phyloP scores from a whole-genome alignment of 2,113 vertebrate genomes.

The Stercorarius parasiticus region DNA sequence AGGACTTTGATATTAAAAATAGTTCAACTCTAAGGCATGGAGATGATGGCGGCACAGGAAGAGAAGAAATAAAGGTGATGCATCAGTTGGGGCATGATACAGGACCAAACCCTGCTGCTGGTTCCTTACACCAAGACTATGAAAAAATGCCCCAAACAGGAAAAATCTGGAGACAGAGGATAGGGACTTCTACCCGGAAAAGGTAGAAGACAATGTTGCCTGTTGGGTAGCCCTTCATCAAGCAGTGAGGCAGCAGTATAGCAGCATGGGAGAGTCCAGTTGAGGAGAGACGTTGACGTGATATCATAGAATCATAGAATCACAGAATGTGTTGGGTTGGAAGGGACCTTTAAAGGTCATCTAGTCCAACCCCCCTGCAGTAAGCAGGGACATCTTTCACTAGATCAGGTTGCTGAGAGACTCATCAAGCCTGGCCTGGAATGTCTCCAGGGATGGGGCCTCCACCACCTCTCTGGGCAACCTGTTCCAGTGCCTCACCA shows the following conservation, averaged over 20 bases:
- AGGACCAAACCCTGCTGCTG: neutral
- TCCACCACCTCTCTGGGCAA: too few relatives aligned
- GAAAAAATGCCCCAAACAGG: neutral
- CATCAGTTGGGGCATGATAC: neutral
- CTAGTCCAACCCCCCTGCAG: too few relatives aligned
- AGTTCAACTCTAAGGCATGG: neutral
- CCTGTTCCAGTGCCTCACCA: too few relatives aligned
- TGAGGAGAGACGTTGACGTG: accelerated
- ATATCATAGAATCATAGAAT: too few relatives aligned
- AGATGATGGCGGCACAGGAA: neutral
- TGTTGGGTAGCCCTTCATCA: neutral
- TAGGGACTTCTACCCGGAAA: accelerated
- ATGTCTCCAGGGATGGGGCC: too few relatives aligned
- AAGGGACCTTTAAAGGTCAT: too few relatives aligned
- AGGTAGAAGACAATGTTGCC: neutral
- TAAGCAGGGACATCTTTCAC: too few relatives aligned
- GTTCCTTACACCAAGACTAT: neutral
- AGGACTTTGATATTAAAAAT: neutral
- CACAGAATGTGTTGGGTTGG: too few relatives aligned
- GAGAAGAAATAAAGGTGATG: neutral
- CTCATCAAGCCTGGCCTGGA: too few relatives aligned
- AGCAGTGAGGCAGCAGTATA: neutral
- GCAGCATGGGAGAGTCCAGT: neutral
- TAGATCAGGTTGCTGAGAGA: too few relatives aligned
- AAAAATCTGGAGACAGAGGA: neutral